Conservation (phyloP, 1,140 invertebrate species). For the Heliconius hewitsoni region DNA sequence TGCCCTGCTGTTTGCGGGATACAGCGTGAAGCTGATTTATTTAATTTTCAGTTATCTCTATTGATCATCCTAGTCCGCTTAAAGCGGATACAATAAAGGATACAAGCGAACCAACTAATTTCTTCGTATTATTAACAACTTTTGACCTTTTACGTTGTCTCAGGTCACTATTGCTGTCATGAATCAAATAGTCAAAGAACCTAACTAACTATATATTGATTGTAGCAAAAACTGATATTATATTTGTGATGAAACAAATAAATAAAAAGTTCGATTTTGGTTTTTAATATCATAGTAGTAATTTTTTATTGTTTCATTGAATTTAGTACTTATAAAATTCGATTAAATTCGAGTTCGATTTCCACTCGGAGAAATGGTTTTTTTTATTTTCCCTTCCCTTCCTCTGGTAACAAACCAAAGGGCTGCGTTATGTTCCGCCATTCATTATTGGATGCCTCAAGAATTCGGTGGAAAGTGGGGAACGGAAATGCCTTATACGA, state of each 20-base stretch:
- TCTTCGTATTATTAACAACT: slow-evolving; percentile 6
- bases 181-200: not conserved
- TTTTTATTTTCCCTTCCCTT: too few species aligned
- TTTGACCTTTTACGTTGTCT: not conserved
- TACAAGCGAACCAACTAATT: not conserved
- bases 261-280: not conserved
- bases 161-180: slow-evolving; percentile 3
- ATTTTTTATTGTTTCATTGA: too few species aligned
- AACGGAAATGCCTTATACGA: too few species aligned
- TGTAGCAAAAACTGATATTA: not conserved
- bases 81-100: slow-evolving; percentile 11
- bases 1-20: too few species aligned
- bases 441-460: too few species aligned
- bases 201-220: slow-evolving; percentile 2
- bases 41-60: not conserved
- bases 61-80: not conserved
- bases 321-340: too few species aligned
- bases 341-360: too few species aligned
- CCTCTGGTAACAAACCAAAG: too few species aligned
- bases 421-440: too few species aligned
- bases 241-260: not conserved
- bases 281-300: too few species aligned
- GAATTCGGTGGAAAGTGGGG: too few species aligned
- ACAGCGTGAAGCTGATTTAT: too few species aligned
- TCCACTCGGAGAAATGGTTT: rapidly evolving